A percentile compares a stretch with the other conserved stretches of the same genome.
These are phyloP conservation scores for Ceuthmochares aereus DNA, from an alignment of 2,113 vertebrate genomes.

Conservation along the genomic window DNA sequence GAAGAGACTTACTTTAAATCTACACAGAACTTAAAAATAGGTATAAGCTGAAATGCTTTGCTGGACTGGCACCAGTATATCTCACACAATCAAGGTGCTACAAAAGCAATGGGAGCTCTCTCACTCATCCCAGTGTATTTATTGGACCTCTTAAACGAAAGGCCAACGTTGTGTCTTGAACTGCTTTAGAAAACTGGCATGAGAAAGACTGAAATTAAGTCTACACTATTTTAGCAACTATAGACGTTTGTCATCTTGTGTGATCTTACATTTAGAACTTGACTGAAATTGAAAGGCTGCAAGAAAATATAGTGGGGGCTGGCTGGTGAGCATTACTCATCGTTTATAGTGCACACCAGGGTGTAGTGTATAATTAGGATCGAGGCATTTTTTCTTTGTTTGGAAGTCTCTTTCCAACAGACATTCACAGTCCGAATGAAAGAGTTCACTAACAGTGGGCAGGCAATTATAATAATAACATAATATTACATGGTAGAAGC, in stretches of 20 bases:
- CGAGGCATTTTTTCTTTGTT: neutral
- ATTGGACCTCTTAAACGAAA: neutral
- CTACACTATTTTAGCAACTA: neutral
- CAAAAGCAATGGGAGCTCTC: neutral
- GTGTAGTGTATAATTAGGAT: accelerated
- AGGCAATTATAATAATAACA: neutral
- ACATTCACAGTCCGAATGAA: neutral
- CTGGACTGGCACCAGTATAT: neutral
- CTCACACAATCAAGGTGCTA: neutral
- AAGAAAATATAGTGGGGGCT: neutral
- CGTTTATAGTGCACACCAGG: accelerated
- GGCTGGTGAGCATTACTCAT: neutral
- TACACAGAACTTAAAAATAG: neutral
- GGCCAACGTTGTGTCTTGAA: neutral
- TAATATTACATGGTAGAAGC: accelerated
- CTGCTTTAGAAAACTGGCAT: neutral
- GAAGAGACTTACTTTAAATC: neutral
- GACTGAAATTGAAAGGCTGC: neutral
- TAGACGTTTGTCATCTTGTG: neutral
- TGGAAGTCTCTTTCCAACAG: neutral
- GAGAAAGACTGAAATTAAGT: neutral
- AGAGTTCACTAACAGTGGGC: neutral
- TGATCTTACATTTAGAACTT: neutral
- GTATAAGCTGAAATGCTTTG: neutral
- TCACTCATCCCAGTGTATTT: neutral